phyloP scores from a whole-genome alignment of 2,113 vertebrate species.

The Pholis gunnellus region DNA sequence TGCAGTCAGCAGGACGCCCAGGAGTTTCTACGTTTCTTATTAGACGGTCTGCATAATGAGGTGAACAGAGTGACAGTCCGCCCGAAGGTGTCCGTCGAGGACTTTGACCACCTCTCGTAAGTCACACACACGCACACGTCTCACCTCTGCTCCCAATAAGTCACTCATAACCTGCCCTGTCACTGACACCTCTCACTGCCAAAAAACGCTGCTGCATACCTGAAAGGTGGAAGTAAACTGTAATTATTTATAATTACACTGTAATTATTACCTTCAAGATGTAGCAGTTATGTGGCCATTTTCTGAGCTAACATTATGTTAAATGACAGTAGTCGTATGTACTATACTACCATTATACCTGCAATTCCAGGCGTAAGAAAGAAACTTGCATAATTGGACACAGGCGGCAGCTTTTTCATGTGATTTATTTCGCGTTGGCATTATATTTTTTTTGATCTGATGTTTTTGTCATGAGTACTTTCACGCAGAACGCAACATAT shows the following conservation, averaged over 20 bases:
- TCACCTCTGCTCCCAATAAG: conserved; percentile 24
- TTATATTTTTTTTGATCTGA: too few species aligned
- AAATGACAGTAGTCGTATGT: neutral
- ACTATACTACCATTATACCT: neutral
- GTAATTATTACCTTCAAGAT: neutral
- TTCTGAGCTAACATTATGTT: neutral
- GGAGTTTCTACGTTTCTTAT: conserved; percentile 94
- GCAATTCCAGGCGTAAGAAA: neutral
- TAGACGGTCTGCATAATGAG: conserved; percentile 94
- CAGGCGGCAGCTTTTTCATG: too few species aligned
- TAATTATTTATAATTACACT: neutral
- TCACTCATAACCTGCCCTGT: conserved; percentile 30
- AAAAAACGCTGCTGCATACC: neutral
- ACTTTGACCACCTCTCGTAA: conserved; percentile 93
- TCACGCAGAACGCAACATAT: too few species aligned
- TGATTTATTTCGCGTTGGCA: too few species aligned
- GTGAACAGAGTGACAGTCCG: conserved; percentile 90
- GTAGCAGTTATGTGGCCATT: neutral
- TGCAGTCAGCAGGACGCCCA: conserved; percentile 96
- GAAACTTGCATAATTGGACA: too few species aligned
- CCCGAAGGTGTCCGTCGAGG: conserved; percentile 81
- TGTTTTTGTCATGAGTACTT: too few species aligned
- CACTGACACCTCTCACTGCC: neutral
- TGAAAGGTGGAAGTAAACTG: too few species aligned
- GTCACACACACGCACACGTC: conserved; percentile 53